phyloP scores from a whole-genome alignment of 2,888 invertebrate species.

The Branchellion lobata region DNA sequence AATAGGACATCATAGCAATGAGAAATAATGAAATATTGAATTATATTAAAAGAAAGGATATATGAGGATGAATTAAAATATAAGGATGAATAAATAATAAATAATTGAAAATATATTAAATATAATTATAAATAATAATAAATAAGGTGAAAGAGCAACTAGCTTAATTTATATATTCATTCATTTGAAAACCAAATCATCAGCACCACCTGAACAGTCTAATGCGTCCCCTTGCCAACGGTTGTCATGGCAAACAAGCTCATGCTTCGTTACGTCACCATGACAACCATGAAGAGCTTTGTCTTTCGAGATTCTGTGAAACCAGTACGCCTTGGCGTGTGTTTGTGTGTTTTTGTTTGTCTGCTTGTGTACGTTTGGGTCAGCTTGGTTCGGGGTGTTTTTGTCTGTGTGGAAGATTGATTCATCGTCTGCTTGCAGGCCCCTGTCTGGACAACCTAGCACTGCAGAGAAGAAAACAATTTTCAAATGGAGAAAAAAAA shows the following conservation, averaged over 20 bases:
- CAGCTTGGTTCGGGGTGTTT: no score
- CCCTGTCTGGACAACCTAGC: not conserved
- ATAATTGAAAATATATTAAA: no score
- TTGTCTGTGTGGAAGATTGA: not conserved
- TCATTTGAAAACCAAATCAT: no score
- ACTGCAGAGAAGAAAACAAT: not conserved
- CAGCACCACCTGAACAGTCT: not conserved
- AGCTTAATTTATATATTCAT: no score
- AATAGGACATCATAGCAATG: no score
- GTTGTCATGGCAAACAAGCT: not conserved
- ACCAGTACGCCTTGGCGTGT: not conserved
- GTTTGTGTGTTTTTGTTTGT: not conserved
- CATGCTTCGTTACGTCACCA: not conserved
- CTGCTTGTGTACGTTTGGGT: not conserved
- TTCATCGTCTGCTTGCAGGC: not conserved
- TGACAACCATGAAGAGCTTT: conserved; percentile 6
- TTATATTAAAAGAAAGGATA: no score
- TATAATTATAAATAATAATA: no score
- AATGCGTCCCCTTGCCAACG: not conserved
- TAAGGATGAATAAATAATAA: no score
- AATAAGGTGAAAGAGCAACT: no score
- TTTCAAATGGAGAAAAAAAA: no score
- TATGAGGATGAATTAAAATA: no score
- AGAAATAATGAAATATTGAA: no score
- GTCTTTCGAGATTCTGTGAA: not conserved